A percentile compares a stretch with the other conserved stretches of the same genome.
These are phyloP conservation scores for Pseudomyrmex concolor DNA, from an alignment of 1,140 invertebrate genomes.

Conservation along the genomic window DNA sequence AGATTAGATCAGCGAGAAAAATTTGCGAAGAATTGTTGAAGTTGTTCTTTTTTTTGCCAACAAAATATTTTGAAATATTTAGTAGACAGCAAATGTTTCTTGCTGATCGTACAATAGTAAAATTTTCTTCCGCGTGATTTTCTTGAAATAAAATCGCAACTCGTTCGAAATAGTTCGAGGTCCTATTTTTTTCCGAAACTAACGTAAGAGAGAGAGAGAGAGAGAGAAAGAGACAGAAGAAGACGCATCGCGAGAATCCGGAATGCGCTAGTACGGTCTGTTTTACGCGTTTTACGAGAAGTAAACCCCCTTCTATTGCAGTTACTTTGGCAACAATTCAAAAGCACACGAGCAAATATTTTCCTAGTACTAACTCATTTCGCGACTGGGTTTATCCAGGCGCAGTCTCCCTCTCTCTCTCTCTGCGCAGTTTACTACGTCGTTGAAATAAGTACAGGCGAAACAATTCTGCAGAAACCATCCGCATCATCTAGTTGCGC, in stretches of 20 bases:
- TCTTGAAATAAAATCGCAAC: background rate
- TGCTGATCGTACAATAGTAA: no score
- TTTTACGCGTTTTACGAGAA: conserved; percentile 46
- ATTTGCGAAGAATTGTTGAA: no score
- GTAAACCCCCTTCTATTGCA: conserved; percentile 47
- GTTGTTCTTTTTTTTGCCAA: no score
- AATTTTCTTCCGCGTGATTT: background rate
- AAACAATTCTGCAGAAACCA: conserved; percentile 9
- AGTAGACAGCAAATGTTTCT: no score
- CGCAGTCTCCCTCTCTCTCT: background rate
- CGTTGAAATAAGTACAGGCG: conserved; percentile 50
- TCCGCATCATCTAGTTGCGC: conserved; percentile 11
- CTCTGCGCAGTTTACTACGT: conserved; percentile 29
- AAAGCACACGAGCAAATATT: conserved; percentile 51
- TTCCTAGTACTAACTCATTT: conserved; percentile 51
- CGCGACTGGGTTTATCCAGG: conserved; percentile 30
- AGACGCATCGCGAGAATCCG: background rate
- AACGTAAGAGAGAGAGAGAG: background rate
- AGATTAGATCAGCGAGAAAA: no score
- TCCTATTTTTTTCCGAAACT: no score
- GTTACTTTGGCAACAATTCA: conserved; percentile 62
- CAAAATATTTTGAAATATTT: no score
- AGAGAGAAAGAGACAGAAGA: background rate
- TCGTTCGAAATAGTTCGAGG: background rate
- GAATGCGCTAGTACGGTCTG: background rate